Evolutionary conservation across 2,797 vertebrate species (phyloP).

Genomic region (Calcarius lapponicus): DNA sequence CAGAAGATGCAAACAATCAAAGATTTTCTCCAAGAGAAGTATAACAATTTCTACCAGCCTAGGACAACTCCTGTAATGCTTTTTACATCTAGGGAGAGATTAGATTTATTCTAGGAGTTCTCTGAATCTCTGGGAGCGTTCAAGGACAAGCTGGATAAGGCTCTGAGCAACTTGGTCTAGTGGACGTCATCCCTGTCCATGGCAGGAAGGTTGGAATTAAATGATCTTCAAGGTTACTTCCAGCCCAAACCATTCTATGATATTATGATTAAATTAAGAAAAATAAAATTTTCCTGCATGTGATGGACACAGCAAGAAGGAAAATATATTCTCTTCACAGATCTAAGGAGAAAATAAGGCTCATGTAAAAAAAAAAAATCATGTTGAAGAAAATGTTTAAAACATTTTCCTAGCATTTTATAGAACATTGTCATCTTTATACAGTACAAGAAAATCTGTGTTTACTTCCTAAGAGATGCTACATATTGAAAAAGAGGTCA

Average conservation of each 20-base stretch:
- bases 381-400: not conserved
- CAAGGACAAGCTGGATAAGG: not conserved
- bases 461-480: not conserved
- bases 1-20: not conserved
- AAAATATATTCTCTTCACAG: not conserved
- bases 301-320: not conserved
- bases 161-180: not conserved
- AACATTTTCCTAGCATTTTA: conserved; percentile 12
- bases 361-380: not conserved
- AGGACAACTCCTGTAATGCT: not conserved
- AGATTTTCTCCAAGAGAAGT: not conserved
- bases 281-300: not conserved
- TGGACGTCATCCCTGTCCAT: not conserved
- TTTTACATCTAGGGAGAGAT: not conserved
- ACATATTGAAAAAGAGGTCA: not conserved
- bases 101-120: not conserved
- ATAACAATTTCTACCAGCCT: not conserved
- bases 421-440: not conserved
- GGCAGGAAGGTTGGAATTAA: not conserved
- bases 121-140: not conserved
- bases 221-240: not conserved
- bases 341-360: not conserved
- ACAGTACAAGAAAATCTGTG: not conserved
- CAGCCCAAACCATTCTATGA: not conserved
- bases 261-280: not conserved